Evolutionary conservation across 2,113 vertebrate genomes (phyloP).

Genomic region (Chaetops frenatus): DNA sequence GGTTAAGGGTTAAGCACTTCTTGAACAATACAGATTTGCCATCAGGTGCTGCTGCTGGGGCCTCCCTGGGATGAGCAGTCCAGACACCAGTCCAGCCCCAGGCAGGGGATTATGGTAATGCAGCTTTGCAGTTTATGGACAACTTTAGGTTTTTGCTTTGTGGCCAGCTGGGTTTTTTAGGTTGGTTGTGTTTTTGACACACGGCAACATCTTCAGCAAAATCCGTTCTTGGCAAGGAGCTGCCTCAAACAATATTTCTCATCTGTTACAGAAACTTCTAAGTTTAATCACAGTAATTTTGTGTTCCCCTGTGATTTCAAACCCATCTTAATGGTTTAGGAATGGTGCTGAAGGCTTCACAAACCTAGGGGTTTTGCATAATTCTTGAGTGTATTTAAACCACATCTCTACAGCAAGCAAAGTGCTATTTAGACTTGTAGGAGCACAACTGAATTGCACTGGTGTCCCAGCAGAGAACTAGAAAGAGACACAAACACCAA

Average conservation of each 20-base stretch:
- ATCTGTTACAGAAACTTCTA: neutral
- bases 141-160: neutral
- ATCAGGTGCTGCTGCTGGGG: neutral
- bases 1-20: neutral
- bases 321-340: neutral
- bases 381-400: neutral
- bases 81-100: too few relatives aligned
- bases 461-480: neutral
- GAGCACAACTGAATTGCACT: neutral
- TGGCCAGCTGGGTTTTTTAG: too few relatives aligned
- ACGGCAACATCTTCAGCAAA: neutral
- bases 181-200: neutral
- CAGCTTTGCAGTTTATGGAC: neutral
- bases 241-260: neutral
- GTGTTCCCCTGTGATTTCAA: neutral
- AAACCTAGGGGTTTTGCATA: neutral
- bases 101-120: too few relatives aligned
- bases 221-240: neutral
- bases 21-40: accelerated
- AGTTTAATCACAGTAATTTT: neutral
- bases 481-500: neutral
- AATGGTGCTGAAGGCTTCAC: neutral
- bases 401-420: neutral
- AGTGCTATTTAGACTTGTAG: neutral
- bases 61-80: neutral